Conservation (phyloP, 2,888 invertebrate species). For the Oscheius myriophilus region DNA sequence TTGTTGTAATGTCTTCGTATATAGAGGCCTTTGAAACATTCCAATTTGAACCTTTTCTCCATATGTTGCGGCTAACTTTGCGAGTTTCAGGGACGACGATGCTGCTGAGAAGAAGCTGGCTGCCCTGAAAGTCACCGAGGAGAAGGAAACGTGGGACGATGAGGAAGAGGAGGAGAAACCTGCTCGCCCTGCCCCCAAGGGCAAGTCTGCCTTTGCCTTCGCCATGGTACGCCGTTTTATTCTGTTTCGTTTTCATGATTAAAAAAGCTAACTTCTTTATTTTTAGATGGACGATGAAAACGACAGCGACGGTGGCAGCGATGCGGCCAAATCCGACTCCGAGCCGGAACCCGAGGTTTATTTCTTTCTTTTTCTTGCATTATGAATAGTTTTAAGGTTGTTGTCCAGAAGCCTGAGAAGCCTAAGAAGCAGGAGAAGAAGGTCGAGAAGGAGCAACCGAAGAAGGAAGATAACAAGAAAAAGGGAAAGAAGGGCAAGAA, state of each 20-base stretch:
- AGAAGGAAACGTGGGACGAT: slow-evolving; percentile 42
- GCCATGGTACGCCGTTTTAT: slow-evolving; percentile 32
- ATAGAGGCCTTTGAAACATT: background rate
- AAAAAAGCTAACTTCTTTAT: background rate
- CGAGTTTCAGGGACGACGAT: slow-evolving; percentile 55
- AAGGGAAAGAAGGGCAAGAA: slow-evolving; percentile 37
- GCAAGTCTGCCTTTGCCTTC: slow-evolving; percentile 37
- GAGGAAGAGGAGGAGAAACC: slow-evolving; percentile 46
- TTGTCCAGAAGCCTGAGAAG: slow-evolving; percentile 19
- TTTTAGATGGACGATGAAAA: slow-evolving; percentile 38
- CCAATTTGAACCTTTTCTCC: background rate
- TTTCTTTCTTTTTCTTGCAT: too few relatives aligned
- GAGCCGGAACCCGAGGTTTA: slow-evolving; percentile 32
- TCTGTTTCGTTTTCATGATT: too few relatives aligned
- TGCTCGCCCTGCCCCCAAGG: slow-evolving; percentile 34
- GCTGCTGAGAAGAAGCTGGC: slow-evolving; percentile 51
- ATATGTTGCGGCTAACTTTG: background rate
- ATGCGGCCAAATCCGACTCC: slow-evolving; percentile 34
- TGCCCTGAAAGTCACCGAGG: slow-evolving; percentile 32
- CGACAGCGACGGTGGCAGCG: slow-evolving; percentile 34
- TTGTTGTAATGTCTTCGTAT: slow-evolving; percentile 2
- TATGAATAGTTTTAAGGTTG: background rate
- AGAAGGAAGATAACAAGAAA: slow-evolving; percentile 28
- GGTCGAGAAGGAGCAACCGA: slow-evolving; percentile 31
- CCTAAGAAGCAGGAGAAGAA: slow-evolving; percentile 34